Conservation (phyloP, 2,888 invertebrate species). For the Clivina fossor region DNA sequence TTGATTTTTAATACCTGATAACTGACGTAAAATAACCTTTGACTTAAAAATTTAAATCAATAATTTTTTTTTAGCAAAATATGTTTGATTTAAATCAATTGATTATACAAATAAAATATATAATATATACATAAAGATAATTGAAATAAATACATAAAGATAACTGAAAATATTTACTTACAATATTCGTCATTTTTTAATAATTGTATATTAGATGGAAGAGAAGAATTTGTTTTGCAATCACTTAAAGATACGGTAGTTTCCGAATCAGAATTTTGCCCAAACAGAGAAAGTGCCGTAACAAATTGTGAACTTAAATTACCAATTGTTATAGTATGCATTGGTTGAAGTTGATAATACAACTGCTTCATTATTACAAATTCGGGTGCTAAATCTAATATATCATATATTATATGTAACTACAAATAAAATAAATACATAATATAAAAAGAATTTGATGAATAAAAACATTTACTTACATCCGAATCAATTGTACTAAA, state of each 20-base stretch:
- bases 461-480: too few relatives aligned
- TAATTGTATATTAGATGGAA: conserved; percentile 58
- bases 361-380: conserved; percentile 62
- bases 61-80: too few relatives aligned
- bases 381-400: conserved; percentile 64
- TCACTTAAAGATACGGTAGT: conserved; percentile 39
- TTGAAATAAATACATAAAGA: background rate
- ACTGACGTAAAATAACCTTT: too few relatives aligned
- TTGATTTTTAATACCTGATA: too few relatives aligned
- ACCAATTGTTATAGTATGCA: conserved; percentile 58
- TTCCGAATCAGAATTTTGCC: conserved; percentile 35
- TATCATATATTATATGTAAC: conserved; percentile 69
- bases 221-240: conserved; percentile 44
- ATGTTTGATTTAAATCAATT: too few relatives aligned
- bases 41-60: too few relatives aligned
- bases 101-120: too few relatives aligned
- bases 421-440: conserved; percentile 45
- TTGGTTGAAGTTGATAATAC: conserved; percentile 63
- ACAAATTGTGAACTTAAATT: conserved; percentile 58
- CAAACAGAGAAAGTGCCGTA: conserved; percentile 44
- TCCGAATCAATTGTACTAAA: conserved; percentile 68
- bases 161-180: conserved; percentile 47
- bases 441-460: background rate
- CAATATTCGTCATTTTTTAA: conserved; percentile 62
- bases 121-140: too few relatives aligned